These are phyloP conservation scores for Atherix ibis DNA, from an alignment of 2,888 invertebrate species.

Conservation along the genomic window DNA sequence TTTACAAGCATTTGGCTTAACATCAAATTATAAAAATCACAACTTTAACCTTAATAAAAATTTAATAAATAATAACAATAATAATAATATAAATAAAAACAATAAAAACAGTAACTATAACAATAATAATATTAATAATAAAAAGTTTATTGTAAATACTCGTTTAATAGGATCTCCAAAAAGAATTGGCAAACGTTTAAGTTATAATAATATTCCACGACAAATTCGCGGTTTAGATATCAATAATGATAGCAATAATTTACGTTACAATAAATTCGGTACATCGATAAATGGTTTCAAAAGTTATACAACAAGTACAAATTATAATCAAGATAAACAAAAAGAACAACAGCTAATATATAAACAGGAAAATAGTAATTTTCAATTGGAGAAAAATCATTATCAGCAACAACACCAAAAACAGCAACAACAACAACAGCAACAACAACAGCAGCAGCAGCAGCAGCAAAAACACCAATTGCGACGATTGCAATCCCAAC, in stretches of 20 bases:
- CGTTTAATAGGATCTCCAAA: too few relatives aligned
- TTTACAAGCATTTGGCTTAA: neutral
- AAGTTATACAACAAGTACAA: neutral
- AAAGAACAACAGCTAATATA: neutral
- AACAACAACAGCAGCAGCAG: neutral
- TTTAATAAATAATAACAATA: too few relatives aligned
- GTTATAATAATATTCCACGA: too few relatives aligned
- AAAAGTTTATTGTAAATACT: too few relatives aligned
- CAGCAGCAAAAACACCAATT: neutral
- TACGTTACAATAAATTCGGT: neutral
- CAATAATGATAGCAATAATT: neutral
- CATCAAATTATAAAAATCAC: neutral
- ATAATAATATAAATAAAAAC: too few relatives aligned
- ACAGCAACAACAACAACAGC: conserved; percentile 2
- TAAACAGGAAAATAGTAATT: too few relatives aligned
- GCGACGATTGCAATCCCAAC: neutral
- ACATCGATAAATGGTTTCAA: conserved; percentile 2
- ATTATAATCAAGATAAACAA: neutral
- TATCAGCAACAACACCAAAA: neutral
- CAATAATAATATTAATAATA: too few relatives aligned
- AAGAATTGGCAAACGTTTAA: too few relatives aligned
- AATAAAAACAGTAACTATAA: too few relatives aligned
- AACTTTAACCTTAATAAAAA: too few relatives aligned
- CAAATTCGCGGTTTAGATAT: neutral
- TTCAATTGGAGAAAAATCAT: neutral